These are phyloP conservation scores for Rhea americana DNA, from an alignment of 2,113 vertebrate genomes.

Conservation along the genomic window DNA sequence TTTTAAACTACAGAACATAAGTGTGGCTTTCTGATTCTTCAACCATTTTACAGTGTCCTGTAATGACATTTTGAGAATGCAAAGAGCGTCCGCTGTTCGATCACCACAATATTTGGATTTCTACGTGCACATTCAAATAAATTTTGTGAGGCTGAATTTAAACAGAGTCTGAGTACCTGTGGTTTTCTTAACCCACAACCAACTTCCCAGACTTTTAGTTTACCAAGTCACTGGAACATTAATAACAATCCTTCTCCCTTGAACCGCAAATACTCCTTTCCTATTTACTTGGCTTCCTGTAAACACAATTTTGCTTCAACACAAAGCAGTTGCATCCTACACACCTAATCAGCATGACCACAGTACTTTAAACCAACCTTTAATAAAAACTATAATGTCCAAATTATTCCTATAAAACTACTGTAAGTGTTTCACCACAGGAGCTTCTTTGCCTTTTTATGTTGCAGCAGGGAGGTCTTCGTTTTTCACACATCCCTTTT, in stretches of 20 bases:
- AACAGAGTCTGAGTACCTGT: slow-evolving; percentile 27
- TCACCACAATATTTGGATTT: slow-evolving; percentile 21
- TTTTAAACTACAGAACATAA: background rate
- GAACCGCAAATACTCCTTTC: slow-evolving; percentile 45
- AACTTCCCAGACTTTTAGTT: slow-evolving; percentile 51
- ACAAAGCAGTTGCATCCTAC: slow-evolving; percentile 8
- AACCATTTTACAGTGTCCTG: background rate
- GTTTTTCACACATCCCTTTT: slow-evolving; percentile 17
- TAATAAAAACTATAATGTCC: background rate
- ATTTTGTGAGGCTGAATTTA: slow-evolving; percentile 39
- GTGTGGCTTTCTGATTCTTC: background rate
- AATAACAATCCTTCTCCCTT: slow-evolving; percentile 43
- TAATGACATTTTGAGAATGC: background rate
- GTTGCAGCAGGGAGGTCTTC: slow-evolving; percentile 7
- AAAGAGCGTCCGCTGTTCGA: background rate
- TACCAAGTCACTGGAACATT: slow-evolving; percentile 52
- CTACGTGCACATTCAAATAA: slow-evolving; percentile 46
- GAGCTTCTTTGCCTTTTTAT: slow-evolving; percentile 4
- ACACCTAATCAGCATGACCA: background rate
- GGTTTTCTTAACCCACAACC: slow-evolving; percentile 46
- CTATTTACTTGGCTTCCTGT: background rate
- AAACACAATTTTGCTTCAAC: slow-evolving; percentile 38
- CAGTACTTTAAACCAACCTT: slow-evolving; percentile 27
- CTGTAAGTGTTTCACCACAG: background rate
- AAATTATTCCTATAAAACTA: background rate